Percentiles rank a stretch among this genome's conserved stretches.
Evolutionary conservation across 92 coral and sea anemone species (phyloP).

Genomic region (Umimayanthus kanabou): DNA sequence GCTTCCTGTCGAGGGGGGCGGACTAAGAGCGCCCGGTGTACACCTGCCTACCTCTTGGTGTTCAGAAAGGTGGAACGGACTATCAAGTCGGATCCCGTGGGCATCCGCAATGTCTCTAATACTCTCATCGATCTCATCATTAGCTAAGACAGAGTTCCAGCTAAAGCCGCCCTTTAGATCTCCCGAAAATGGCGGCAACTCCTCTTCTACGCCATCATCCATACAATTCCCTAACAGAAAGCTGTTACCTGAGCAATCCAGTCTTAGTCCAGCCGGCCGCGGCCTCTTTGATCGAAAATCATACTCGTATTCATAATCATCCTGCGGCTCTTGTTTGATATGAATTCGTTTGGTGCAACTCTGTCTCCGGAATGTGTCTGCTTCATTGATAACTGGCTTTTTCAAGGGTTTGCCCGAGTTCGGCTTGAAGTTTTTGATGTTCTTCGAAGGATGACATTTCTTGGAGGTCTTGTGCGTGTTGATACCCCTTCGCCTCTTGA

Average conservation of each 20-base stretch:
- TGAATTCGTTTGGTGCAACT: constrained; percentile 51
- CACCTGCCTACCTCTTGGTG: constrained; percentile 36
- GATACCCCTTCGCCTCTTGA: constrained; percentile 89
- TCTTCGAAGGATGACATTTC: constrained; percentile 56
- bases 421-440: constrained; percentile 47
- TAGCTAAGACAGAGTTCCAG: constrained; percentile 88
- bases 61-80: constrained; percentile 62
- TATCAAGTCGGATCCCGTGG: constrained; percentile 87
- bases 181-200: constrained; percentile 93
- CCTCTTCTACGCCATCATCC: constrained; percentile 81
- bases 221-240: constrained; percentile 45
- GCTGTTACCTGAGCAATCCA: constrained; percentile 55
- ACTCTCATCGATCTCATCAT: constrained; percentile 81
- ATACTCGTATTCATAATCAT: constrained; percentile 39
- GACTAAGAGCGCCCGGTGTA: constrained; percentile 54
- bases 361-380: constrained; percentile 36
- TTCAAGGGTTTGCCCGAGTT: constrained; percentile 60
- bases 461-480: constrained; percentile 89
- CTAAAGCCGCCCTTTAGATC: constrained; percentile 92
- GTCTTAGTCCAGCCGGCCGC: constrained; percentile 61
- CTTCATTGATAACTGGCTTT: constrained; percentile 54
- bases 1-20: constrained; percentile 72
- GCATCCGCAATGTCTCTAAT: constrained; percentile 92
- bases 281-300: constrained; percentile 63
- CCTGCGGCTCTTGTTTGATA: constrained; percentile 46